Evolutionary conservation across 2,113 vertebrate genomes (phyloP), one percentile per base, ranked within the genome.

Genomic region (Hemiscyllium ocellatum): DNA sequence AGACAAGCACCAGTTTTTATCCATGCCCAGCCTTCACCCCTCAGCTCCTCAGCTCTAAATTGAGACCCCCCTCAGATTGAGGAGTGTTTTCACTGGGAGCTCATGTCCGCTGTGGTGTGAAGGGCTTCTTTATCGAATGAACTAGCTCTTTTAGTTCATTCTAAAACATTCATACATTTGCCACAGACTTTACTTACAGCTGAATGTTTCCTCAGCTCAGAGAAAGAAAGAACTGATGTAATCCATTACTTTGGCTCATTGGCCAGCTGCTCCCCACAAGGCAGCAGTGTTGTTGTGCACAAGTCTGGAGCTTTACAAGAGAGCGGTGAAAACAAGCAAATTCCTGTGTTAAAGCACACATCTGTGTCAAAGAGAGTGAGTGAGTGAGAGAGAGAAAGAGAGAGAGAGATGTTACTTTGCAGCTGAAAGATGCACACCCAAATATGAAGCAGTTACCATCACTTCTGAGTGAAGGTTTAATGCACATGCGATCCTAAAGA

Each of bases 41-140:
- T 37, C n/a, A 37, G 5, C 7, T 26, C 2, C 12, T 47, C 37
- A 69, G 13, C 65, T 94, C 37, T 70, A 94, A 94, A 94, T 47
- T 70, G 66, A 42, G 37, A 1, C 66, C n/a, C 17, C 22, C 20
- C 17, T 15, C 91, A 94, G 65, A 94, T 61, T 33, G 17, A 47
- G 12, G 19, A 94, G 17, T 22, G n/a, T 20, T 37, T 94, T 94
- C 66, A n/a, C 37, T 70, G 22, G 66, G 24, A 69, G 47, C 37
- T 5, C n/a, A 69, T 69, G 20, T 13, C 91, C 66, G 26, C 91
- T 13, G 61, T 22, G 19, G 20, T 19, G 66, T 94, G 65, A 69
- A 69, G 65, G n/a, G 69, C 20, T 42, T 65, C 69, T 94, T 42
- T 37, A 94, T 94, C 91, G 68, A n/a, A 69, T 94, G 91, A 69